A percentile compares a stretch with the other conserved stretches of the same genome.
Conservation (phyloP, 53 echinoderm and acorn worm genomes). For the Arbacia lixula region DNA sequence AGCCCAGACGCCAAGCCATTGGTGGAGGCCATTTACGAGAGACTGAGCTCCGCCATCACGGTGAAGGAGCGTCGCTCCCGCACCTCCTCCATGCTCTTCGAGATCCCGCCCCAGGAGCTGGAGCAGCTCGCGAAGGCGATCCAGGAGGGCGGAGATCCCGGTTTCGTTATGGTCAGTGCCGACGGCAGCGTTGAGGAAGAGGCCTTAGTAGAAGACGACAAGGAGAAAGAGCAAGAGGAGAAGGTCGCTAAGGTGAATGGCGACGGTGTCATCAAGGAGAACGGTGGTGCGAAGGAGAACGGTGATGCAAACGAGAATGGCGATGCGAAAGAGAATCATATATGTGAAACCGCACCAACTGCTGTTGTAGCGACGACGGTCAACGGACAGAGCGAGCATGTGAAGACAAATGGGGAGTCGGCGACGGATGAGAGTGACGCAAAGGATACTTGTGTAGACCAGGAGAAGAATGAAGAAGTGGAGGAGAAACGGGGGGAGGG, state of each 20-base stretch:
- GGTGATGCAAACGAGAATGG: not conserved
- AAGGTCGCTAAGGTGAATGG: conserved; percentile 21
- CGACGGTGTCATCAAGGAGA: not conserved
- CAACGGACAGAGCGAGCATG: not conserved
- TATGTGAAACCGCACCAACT: too few species aligned
- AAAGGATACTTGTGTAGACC: conserved; percentile 6
- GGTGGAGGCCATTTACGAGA: conserved; percentile 75
- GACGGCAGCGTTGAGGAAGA: conserved; percentile 14
- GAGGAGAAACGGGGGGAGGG: conserved; percentile 17
- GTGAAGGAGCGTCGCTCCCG: conserved; percentile 76
- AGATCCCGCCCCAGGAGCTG: conserved; percentile 83
- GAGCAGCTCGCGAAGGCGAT: conserved; percentile 73
- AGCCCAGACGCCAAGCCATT: conserved; percentile 74
- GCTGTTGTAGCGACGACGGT: not conserved
- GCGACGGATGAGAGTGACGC: not conserved
- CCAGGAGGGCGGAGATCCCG: conserved; percentile 49
- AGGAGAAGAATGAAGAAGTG: not conserved
- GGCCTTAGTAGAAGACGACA: not conserved
- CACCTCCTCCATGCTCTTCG: conserved; percentile 88
- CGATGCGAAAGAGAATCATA: too few species aligned
- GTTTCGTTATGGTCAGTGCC: conserved; percentile 17
- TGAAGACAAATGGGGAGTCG: not conserved
- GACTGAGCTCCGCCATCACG: conserved; percentile 71
- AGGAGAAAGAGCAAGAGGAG: conserved; percentile 39
- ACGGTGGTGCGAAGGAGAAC: conserved; percentile 10